Conservation (phyloP, 2,113 vertebrate species). For the Isichthys henryi region DNA sequence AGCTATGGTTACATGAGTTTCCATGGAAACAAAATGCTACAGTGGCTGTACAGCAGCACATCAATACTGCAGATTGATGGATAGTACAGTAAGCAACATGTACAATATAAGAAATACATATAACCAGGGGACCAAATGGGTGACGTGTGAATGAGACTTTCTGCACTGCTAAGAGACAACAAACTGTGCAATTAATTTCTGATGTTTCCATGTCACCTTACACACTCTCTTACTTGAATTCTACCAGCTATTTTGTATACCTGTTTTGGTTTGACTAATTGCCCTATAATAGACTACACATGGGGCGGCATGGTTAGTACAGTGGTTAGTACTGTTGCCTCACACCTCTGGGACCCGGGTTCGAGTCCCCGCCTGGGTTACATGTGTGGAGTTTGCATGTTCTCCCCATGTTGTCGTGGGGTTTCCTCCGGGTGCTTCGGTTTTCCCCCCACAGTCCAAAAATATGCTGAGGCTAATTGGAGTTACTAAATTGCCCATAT, state of each 20-base stretch:
- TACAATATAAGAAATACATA: background rate
- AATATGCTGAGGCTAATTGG: too few relatives aligned
- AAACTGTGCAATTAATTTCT: background rate
- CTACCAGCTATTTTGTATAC: background rate
- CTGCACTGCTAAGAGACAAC: background rate
- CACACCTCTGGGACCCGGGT: too few relatives aligned
- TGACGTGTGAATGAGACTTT: background rate
- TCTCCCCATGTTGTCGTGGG: too few relatives aligned
- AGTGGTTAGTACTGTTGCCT: too few relatives aligned
- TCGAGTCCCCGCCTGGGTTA: too few relatives aligned
- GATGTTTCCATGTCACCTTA: background rate
- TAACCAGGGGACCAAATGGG: background rate
- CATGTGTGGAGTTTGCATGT: too few relatives aligned
- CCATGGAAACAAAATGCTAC: background rate
- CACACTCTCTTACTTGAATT: background rate
- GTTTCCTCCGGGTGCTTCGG: too few relatives aligned
- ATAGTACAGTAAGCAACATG: background rate
- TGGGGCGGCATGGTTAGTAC: too few relatives aligned
- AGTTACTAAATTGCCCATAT: too few relatives aligned
- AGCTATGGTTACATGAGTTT: background rate
- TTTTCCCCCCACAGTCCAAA: too few relatives aligned
- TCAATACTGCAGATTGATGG: background rate
- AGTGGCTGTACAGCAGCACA: background rate
- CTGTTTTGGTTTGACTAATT: background rate
- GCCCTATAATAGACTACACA: background rate